Evolutionary conservation across 2,888 invertebrate species (phyloP).

Genomic region (Lepidochrysops patricia): DNA sequence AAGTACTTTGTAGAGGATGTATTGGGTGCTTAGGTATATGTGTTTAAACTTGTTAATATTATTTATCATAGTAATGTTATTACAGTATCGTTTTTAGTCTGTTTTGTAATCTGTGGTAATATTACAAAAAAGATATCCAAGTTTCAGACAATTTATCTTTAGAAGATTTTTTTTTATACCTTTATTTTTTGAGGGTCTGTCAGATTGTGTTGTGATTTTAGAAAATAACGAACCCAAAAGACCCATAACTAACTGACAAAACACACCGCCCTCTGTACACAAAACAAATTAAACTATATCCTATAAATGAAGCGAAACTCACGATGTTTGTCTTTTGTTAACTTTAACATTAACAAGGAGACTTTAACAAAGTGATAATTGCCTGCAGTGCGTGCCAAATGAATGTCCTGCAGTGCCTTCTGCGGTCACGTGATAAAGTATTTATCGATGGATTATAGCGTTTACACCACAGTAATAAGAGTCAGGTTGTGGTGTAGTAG

Average conservation of each 20-base stretch:
- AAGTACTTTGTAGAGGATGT: too few species aligned
- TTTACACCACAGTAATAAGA: slow-evolving; percentile 12
- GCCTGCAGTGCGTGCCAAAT: slow-evolving; percentile 59
- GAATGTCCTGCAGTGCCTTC: slow-evolving; percentile 43
- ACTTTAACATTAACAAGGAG: slow-evolving; percentile 30
- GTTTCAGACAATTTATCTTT: too few species aligned
- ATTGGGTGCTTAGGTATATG: too few species aligned
- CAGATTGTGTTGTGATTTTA: too few species aligned
- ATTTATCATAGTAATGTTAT: too few species aligned
- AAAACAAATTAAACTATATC: slow-evolving; percentile 43
- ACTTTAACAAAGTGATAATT: slow-evolving; percentile 42
- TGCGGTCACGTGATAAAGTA: slow-evolving; percentile 17
- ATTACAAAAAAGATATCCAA: too few species aligned
- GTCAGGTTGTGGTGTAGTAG: not conserved
- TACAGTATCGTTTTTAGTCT: too few species aligned
- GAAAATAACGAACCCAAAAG: too few species aligned
- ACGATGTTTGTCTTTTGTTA: slow-evolving; percentile 38
- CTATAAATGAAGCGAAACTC: slow-evolving; percentile 40
- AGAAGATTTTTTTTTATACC: too few species aligned
- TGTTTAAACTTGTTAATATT: too few species aligned
- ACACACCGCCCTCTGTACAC: not conserved
- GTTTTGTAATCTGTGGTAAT: too few species aligned
- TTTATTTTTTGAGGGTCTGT: too few species aligned
- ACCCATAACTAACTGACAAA: not conserved
- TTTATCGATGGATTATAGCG: slow-evolving; percentile 10